Base-by-base conservation (phyloP, 2,113 vertebrate species). In the Pandion haliaetus region DNA sequence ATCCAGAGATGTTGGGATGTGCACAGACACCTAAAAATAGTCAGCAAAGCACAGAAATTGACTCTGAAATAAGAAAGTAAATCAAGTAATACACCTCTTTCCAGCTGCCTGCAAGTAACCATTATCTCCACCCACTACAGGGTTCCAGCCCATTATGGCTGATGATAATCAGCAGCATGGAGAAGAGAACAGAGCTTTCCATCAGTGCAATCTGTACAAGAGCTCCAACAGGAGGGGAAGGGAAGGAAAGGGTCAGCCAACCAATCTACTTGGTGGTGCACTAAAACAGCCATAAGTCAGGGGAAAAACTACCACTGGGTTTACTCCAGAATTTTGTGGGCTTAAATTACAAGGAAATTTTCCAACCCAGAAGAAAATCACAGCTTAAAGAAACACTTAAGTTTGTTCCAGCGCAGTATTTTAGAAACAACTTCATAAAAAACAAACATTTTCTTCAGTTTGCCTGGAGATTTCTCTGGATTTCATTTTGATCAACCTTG, bases 191-290 rank as follows among this genome's bases (percentile, higher is more conserved):
- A 2, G 66, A 76, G 19, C n/a, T 87, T 80, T 73, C 34, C 36
- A 31, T 42, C 58, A 71, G 25, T 32, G 72, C 34, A 77, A 69
- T 38, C 42, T 82, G 50, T 14, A 26, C 40, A 47, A 45, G 21
- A 49, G 57, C 8, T 71, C 45, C 3, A 1, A 58, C 9, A 16
- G 7, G 21, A 32, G 0, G 0, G 12, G 9, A 72, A 57, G 40
- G 28, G 44, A 47, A 67, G 36, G n/a, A 16, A 42, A 72, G 14
- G 21, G 17, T 36, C 49, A 83, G 55, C 34, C 59, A 79, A 21
- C 4, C 17, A 71, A n/a, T 12, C 29, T 11, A 5, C 28, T 42
- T 45, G 31, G 57, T 79, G 26, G 42, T 29, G 47, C 17, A 18
- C n/a, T 34, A 81, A 86, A 59, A 28, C 38, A 73, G 25, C 18